Conservation (phyloP, 2,113 vertebrate species). For the Rhinopithecus roxellana region DNA sequence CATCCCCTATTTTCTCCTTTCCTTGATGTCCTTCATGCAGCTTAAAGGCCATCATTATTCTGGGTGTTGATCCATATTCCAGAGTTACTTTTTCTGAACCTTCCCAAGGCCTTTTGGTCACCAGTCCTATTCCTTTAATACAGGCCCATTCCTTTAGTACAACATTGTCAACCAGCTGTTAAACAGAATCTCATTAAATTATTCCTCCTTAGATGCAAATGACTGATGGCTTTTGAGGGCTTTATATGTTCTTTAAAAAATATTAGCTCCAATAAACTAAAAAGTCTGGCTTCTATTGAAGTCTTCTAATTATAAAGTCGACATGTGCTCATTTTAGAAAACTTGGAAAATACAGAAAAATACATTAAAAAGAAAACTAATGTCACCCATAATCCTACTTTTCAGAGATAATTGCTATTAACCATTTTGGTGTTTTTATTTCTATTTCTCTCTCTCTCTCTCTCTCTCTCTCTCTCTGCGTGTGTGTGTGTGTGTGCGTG, state of each 20-base stretch:
- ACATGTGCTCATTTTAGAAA: constrained; percentile 11
- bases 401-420: constrained; percentile 12
- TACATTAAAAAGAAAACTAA: not conserved
- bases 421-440: not conserved
- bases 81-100: not conserved
- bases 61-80: not conserved
- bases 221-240: not conserved
- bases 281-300: not conserved
- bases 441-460: not conserved
- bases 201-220: not conserved
- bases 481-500: no score
- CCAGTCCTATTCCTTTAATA: not conserved
- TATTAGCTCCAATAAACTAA: not conserved
- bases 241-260: not conserved
- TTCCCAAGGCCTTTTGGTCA: not conserved
- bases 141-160: not conserved
- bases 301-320: not conserved
- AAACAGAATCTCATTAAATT: not conserved
- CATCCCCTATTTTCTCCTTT: not conserved
- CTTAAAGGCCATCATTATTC: not conserved
- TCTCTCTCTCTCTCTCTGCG: no score
- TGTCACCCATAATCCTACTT: not conserved
- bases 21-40: not conserved
- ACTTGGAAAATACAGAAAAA: not conserved
- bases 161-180: not conserved